These are phyloP conservation scores for Daubentonia madagascariensis DNA, from an alignment of 2,113 vertebrate species.

Conservation along the genomic window DNA sequence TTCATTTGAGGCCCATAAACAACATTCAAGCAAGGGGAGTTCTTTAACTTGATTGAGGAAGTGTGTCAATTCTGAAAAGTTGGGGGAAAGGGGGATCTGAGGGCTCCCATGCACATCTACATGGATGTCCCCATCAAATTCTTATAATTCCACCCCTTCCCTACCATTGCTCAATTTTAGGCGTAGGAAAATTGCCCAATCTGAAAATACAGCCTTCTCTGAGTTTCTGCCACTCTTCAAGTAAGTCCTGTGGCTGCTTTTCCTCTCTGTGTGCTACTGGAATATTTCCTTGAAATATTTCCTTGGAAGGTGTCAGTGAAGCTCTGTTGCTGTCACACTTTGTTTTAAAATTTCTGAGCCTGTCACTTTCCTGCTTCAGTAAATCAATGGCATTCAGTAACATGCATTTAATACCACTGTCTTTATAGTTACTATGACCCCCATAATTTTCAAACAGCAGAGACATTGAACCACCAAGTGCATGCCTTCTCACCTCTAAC, in stretches of 20 bases:
- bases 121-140: not conserved
- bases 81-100: accelerated
- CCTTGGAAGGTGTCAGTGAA: not conserved
- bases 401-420: not conserved
- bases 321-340: not conserved
- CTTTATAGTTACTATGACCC: not conserved
- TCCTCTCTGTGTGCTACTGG: not conserved
- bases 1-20: not conserved
- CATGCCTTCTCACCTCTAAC: not conserved
- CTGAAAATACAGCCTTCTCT: not conserved
- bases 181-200: not conserved
- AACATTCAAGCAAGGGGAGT: not conserved
- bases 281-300: not conserved
- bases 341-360: not conserved
- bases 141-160: not conserved
- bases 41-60: not conserved
- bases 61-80: too few relatives aligned
- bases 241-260: not conserved
- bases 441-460: not conserved
- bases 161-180: not conserved
- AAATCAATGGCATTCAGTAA: not conserved
- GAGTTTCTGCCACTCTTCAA: not conserved
- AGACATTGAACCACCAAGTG: not conserved
- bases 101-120: not conserved
- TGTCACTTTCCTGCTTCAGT: not conserved